Percentiles rank a stretch among this genome's conserved stretches.
Evolutionary conservation across 2,113 vertebrate genomes (phyloP).

Genomic region (Egretta garzetta): DNA sequence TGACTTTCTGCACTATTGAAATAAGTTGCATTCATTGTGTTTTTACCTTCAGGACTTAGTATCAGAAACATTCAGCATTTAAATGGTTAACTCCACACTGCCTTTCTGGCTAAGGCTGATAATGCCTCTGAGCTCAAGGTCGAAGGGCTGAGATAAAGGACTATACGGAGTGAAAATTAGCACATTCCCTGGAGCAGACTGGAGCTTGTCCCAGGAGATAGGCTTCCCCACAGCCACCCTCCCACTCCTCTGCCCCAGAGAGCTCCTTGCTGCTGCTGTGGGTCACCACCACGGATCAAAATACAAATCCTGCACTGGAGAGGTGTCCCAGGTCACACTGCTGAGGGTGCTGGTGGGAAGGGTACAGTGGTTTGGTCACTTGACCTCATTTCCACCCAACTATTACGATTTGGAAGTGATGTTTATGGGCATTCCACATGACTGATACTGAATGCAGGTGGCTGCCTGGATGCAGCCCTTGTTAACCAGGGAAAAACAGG

Average conservation of each 20-base stretch:
- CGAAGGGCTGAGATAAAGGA: slow-evolving; percentile 55
- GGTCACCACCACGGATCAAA: slow-evolving; percentile 71
- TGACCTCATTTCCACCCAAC: background rate
- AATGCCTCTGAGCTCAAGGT: slow-evolving; percentile 65
- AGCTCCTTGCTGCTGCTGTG: slow-evolving; percentile 62
- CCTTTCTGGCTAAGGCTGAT: slow-evolving; percentile 35
- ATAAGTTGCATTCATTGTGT: background rate
- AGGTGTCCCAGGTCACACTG: background rate
- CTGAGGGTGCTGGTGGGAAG: background rate
- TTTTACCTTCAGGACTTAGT: background rate
- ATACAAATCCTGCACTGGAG: slow-evolving; percentile 68
- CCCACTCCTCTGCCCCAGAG: slow-evolving; percentile 58
- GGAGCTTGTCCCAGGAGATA: slow-evolving; percentile 31
- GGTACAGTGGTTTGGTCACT: background rate
- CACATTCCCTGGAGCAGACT: slow-evolving; percentile 60
- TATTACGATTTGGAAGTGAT: background rate
- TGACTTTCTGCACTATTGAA: background rate
- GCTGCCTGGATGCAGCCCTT: background rate
- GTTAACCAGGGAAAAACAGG: background rate
- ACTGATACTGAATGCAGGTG: background rate
- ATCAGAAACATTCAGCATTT: background rate
- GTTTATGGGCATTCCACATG: background rate
- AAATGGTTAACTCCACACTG: slow-evolving; percentile 43
- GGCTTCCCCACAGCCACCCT: background rate
- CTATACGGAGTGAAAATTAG: slow-evolving; percentile 66